Conservation (phyloP, 1,140 invertebrate species). For the Drosophila biarmipes region DNA sequence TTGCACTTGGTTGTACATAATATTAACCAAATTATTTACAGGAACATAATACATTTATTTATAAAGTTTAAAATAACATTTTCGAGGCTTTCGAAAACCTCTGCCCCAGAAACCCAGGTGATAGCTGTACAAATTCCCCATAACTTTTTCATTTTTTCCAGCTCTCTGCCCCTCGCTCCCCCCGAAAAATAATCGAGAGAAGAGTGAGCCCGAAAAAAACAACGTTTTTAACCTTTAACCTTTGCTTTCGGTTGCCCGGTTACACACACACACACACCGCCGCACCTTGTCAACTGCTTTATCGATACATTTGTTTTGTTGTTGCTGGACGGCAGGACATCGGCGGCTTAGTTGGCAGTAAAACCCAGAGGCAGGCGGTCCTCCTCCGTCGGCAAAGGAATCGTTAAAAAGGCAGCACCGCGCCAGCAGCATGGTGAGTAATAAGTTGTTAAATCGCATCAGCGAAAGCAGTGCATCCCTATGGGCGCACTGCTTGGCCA, state of each 20-base stretch:
- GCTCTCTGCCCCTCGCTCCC: not conserved
- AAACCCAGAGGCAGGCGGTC: not conserved
- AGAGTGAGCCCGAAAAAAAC: conserved; percentile 2
- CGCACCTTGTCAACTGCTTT: conserved; percentile 36
- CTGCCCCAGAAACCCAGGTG: conserved; percentile 13
- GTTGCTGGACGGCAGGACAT: conserved; percentile 1
- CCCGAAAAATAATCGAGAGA: conserved; percentile 10
- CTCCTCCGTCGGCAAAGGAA: not conserved
- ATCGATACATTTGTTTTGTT: conserved; percentile 38
- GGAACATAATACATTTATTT: not conserved
- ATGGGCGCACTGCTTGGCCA: conserved; percentile 12
- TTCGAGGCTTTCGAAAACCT: not conserved
- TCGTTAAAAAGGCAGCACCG: not conserved
- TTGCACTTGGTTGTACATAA: not conserved
- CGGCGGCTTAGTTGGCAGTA: conserved; percentile 19
- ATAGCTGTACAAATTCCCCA: conserved; percentile 13
- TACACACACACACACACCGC: not conserved
- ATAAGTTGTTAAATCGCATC: conserved; percentile 45
- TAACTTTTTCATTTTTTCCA: not conserved
- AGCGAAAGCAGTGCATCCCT: conserved; percentile 9
- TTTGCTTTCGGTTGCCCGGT: conserved; percentile 25
- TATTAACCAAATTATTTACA: not conserved
- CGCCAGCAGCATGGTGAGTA: conserved; percentile 39
- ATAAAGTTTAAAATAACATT: not conserved
- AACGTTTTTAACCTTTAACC: conserved; percentile 7